phyloP scores from a whole-genome alignment of 2,113 vertebrate genomes.

The Camelus dromedarius region DNA sequence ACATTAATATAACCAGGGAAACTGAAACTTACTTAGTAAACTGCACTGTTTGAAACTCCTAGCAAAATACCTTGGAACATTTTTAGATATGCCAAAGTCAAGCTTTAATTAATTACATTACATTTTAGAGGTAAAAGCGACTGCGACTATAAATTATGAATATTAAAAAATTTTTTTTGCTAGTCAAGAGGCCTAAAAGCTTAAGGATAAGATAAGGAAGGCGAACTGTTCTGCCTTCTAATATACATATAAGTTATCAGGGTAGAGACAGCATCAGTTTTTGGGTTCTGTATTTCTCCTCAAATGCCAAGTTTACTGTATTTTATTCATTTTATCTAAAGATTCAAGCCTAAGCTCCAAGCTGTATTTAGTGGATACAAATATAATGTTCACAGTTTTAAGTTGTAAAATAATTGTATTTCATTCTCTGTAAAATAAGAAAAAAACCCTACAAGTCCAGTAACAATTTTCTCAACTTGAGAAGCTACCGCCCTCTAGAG shows the following conservation, averaged over 20 bases:
- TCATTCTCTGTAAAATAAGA: not conserved
- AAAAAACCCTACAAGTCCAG: not conserved
- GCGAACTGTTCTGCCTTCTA: not conserved
- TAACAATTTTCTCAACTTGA: not conserved
- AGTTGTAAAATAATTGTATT: slow-evolving; percentile 7
- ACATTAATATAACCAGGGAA: not conserved
- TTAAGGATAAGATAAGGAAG: not conserved
- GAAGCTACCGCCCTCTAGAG: slow-evolving; percentile 45
- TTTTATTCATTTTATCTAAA: not conserved
- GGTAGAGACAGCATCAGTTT: not conserved
- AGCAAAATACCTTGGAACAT: not conserved
- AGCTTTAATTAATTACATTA: not conserved
- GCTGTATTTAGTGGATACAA: not conserved
- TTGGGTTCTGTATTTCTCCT: not conserved
- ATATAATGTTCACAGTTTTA: not conserved
- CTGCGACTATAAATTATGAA: not conserved
- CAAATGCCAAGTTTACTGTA: not conserved
- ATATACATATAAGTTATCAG: not conserved
- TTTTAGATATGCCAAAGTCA: not conserved
- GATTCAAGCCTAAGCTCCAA: not conserved
- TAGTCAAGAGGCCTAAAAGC: not conserved
- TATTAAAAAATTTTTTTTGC: slow-evolving; percentile 1
- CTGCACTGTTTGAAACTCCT: not conserved
- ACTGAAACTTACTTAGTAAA: not conserved
- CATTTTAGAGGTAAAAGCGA: not conserved